These are phyloP conservation scores for Pyrocoelia pectoralis DNA, from an alignment of 2,888 invertebrate genomes.

Conservation along the genomic window DNA sequence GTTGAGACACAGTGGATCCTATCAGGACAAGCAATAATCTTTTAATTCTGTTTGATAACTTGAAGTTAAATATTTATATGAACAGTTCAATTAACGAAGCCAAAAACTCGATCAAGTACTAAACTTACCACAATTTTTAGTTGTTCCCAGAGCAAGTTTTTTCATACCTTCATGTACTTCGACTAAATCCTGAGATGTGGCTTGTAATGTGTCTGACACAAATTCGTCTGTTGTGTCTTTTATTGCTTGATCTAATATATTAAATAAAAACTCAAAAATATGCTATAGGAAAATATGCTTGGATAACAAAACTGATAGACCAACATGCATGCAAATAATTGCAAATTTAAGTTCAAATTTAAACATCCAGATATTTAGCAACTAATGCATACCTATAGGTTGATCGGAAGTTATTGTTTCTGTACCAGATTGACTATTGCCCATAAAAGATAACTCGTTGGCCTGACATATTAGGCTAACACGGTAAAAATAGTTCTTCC, in stretches of 20 bases:
- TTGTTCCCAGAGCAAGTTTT: conserved; percentile 68
- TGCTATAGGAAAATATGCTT: conserved; percentile 26
- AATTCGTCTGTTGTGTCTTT: conserved; percentile 67
- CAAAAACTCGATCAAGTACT: conserved; percentile 33
- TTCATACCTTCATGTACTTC: conserved; percentile 81
- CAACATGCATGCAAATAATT: conserved; percentile 18
- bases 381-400: conserved; percentile 52
- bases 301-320: conserved; percentile 16
- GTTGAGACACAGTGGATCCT: no score
- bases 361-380: not conserved
- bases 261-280: conserved; percentile 42
- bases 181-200: conserved; percentile 70
- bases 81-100: conserved; percentile 30
- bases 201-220: conserved; percentile 78
- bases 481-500: conserved; percentile 99
- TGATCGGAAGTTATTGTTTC: conserved; percentile 54
- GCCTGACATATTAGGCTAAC: conserved; percentile 98
- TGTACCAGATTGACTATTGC: conserved; percentile 53
- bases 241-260: conserved; percentile 30
- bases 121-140: conserved; percentile 63
- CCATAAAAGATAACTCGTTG: conserved; percentile 70
- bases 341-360: not conserved
- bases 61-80: conserved; percentile 8
- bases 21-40: no score
- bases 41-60: not conserved